These are phyloP conservation scores for Borostomias antarcticus DNA, from an alignment of 2,797 vertebrate genomes.

Conservation along the genomic window DNA sequence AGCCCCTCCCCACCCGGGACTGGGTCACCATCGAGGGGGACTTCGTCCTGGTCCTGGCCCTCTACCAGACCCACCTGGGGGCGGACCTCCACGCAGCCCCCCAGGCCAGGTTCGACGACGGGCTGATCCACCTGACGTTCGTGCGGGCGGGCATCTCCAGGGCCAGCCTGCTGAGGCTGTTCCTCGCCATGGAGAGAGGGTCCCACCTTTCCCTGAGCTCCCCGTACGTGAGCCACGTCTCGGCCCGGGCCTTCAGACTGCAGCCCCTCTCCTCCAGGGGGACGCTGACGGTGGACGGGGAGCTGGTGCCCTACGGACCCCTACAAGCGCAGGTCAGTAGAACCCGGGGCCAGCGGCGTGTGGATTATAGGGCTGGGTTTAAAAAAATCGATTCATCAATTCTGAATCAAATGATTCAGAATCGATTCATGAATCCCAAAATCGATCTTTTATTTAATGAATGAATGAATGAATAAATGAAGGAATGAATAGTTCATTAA, in stretches of 20 bases:
- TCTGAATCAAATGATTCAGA: no score
- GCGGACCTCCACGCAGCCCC: conserved; percentile 88
- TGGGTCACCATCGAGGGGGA: conserved; percentile 90
- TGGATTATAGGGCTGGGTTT: no score
- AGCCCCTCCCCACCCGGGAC: conserved; percentile 83
- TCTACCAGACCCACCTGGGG: conserved; percentile 87
- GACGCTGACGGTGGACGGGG: conserved; percentile 90
- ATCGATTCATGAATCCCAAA: no score
- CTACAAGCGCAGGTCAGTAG: conserved; percentile 86
- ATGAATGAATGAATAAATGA: no score
- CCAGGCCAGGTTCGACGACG: conserved; percentile 85
- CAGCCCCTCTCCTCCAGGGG: conserved; percentile 87
- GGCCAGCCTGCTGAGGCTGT: conserved; percentile 83
- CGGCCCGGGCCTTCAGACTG: conserved; percentile 86
- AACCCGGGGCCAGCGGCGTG: no score
- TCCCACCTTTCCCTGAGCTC: conserved; percentile 82
- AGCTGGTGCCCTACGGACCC: conserved; percentile 89
- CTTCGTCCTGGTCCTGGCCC: conserved; percentile 87
- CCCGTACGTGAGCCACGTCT: conserved; percentile 82
- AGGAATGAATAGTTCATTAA: no score
- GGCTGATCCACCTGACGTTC: conserved; percentile 88
- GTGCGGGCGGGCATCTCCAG: conserved; percentile 87
- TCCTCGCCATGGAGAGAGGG: conserved; percentile 90
- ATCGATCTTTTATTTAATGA: no score
- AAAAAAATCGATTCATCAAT: no score